Evolutionary conservation across 2,888 invertebrate genomes (phyloP), one percentile per base, ranked within the genome.

Genomic region (Nudaria mundana): DNA sequence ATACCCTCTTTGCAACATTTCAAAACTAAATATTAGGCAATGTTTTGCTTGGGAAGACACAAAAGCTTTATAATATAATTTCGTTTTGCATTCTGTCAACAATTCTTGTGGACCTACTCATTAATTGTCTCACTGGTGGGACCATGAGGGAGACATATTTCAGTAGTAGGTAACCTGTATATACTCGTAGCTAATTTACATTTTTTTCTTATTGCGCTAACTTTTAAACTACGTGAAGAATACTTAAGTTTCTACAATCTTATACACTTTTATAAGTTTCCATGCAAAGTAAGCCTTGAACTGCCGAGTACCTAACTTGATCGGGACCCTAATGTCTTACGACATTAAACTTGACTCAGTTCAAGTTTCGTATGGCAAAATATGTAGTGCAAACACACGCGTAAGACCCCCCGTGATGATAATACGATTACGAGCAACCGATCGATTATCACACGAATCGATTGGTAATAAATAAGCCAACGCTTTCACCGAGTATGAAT

Each of bases 401-500:
- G 65, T 61, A 52, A 30, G 83, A 78, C 81, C 81, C 74, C 81
- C 83, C 81, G 72, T 60, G 71, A 63, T 63, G 68, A 65, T 83
- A 83, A 83, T 81, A 68, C 81, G 81, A 81, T 83, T 79, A 81
- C 56, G 57, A 61, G 59, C 74, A 66, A 74, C 68, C 71, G 69
- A 76, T 81, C 77, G 79, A 74, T 76, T 76, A 75, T 71, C 65
- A 58, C 55, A 66, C 70, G 66, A 72, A 71, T 72, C 74, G 67
- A 63, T 56, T 64, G 58, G 63, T 66, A 76, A 78, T 75, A 78
- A 78, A 71, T 75, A 78, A 78, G 71, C 71, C 67, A 62, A 56
- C 63, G 81, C 87, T 88, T 87, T 88, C 85, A 81, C 86, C 74
- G 65, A 63, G 71, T 79, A 76, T 80, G 76, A 80, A 81, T 82